Conservation (phyloP, 2,797 vertebrate species). For the Xenentodon cancila region DNA sequence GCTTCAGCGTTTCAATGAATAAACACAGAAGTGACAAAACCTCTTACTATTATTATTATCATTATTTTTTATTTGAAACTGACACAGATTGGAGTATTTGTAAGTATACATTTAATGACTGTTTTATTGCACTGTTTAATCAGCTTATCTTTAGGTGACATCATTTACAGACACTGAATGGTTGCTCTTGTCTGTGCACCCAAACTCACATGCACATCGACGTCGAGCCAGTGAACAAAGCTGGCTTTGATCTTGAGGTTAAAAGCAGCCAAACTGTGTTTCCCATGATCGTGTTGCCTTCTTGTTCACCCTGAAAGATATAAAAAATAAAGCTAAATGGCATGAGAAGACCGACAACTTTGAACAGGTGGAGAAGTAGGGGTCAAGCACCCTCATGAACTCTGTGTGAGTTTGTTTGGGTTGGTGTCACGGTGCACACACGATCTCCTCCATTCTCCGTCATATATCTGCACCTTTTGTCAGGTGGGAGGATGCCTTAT, state of each 20-base stretch:
- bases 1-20: too few species aligned
- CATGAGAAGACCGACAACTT: conserved; percentile 39
- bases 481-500: conserved; percentile 40
- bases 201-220: conserved; percentile 17
- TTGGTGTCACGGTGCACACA: conserved; percentile 4
- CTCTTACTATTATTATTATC: too few species aligned
- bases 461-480: conserved; percentile 37
- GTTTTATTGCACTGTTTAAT: too few species aligned
- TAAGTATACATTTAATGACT: too few species aligned
- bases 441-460: conserved; percentile 11
- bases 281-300: conserved; percentile 44
- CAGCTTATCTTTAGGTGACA: not conserved
- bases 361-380: conserved; percentile 47
- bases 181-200: conserved; percentile 6
- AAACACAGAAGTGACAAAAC: too few species aligned
- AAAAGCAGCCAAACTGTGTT: conserved; percentile 11
- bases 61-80: too few species aligned
- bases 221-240: conserved; percentile 12
- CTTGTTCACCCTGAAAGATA: conserved; percentile 29
- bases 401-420: conserved; percentile 14
- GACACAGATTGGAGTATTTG: too few species aligned
- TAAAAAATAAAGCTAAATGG: conserved; percentile 45
- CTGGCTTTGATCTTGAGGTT: conserved; percentile 46
- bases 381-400: conserved; percentile 30
- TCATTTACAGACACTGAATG: not conserved